Evolutionary conservation across 2,113 vertebrate genomes (phyloP), one percentile per base, ranked within the genome.

Genomic region (Prietella phreatophila): DNA sequence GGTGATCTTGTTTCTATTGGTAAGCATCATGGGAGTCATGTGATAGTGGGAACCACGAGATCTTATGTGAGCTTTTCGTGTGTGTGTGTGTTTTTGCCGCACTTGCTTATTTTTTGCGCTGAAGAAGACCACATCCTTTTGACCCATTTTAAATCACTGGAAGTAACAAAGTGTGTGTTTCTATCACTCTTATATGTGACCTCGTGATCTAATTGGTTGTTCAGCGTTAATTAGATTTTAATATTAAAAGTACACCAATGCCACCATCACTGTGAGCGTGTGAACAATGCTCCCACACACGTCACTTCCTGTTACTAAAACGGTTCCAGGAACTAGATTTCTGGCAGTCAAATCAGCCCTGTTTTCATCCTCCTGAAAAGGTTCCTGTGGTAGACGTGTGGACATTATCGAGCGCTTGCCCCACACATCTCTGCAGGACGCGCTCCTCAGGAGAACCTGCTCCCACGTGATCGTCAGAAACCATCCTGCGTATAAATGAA

Each of bases 1-100:
- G 98, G 98, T 56, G 98, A 99, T 82, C 94, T 99, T 0, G 96
- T 99, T 33, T 99, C 98, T 39, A 94, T 99, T 0, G 98, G 98
- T 98, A 93, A 88, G 88, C 83, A 47, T 90, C 19, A 47, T 73
- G 3, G 36, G 63, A 27, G 39, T 84, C 0, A 9, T 50, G 33
- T 82, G 53, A 36, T 30, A 0, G 3, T 14, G 15, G 19, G 15
- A 58, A 36, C 7, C n/a, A 58, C 27, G 25, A 8, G 65, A 36
- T 71, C 14, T 55, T 36, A 2, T 20, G 55, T 11, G 36, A 83
- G 33, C 19, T 39, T 0, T 30, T 14, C 69, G 47, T 71, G 15
- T 27, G 2, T 67, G 30, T n/a, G 9, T n/a, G 61, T 63, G 63
- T 9, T 63, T 25, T 55, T 55, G 2, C 56, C 56, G 19, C 17